A percentile compares a stretch with the other conserved stretches of the same genome.
phyloP scores from a whole-genome alignment of 2,888 invertebrate genomes.

The Hoplodrina ambigua region DNA sequence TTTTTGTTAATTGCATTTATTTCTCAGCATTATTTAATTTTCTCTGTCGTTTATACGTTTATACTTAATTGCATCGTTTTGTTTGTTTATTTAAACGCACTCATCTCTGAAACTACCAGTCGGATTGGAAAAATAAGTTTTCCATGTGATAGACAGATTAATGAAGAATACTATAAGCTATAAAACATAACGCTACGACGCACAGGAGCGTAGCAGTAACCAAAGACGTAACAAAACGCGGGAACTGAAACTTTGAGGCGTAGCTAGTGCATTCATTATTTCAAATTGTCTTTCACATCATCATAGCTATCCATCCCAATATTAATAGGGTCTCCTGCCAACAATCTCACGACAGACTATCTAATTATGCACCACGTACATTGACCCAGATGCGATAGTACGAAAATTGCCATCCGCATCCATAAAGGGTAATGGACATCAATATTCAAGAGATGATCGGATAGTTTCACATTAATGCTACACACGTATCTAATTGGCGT shows the following conservation, averaged over 20 bases:
- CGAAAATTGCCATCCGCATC: slow-evolving; percentile 54
- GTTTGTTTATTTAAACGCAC: too few relatives aligned
- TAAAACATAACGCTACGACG: too few relatives aligned
- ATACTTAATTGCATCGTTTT: too few relatives aligned
- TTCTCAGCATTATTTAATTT: neutral
- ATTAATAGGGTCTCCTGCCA: slow-evolving; percentile 14
- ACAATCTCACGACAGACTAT: slow-evolving; percentile 46
- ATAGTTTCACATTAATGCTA: slow-evolving; percentile 67
- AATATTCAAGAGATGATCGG: slow-evolving; percentile 69
- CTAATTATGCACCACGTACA: slow-evolving; percentile 61
- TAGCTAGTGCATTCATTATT: neutral
- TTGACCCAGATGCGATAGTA: slow-evolving; percentile 65
- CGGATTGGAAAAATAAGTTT: too few relatives aligned
- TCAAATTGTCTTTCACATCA: neutral
- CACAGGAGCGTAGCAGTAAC: too few relatives aligned
- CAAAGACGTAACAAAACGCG: too few relatives aligned
- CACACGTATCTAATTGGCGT: slow-evolving; percentile 75
- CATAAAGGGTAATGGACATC: slow-evolving; percentile 63
- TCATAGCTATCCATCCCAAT: neutral
- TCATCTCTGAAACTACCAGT: too few relatives aligned
- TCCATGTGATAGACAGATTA: too few relatives aligned
- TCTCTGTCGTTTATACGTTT: too few relatives aligned
- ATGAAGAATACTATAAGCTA: too few relatives aligned
- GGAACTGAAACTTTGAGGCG: too few relatives aligned
- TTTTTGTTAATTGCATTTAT: slow-evolving; percentile 4